Percentiles rank a stretch among this genome's conserved stretches.
Conservation (phyloP, 2,797 vertebrate species). For the Lutjanus campechanus region DNA sequence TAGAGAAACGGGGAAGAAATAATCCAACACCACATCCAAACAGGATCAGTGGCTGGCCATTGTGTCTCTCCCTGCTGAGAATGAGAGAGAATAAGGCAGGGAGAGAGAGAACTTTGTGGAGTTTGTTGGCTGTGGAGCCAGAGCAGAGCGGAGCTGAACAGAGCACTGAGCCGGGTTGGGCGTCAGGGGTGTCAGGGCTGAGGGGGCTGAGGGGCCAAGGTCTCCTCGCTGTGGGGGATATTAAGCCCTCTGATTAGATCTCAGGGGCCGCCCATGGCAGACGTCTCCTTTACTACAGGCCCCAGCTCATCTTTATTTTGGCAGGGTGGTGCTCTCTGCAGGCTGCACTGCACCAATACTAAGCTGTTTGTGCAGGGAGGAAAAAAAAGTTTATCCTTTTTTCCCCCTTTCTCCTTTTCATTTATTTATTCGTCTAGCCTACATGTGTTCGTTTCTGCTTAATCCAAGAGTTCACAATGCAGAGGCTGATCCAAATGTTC, state of each 20-base stretch:
- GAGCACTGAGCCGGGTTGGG: constrained; percentile 79
- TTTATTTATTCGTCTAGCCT: constrained; percentile 79
- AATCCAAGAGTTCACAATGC: constrained; percentile 70
- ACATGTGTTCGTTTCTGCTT: constrained; percentile 63
- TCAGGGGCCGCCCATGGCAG: constrained; percentile 85
- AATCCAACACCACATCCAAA: constrained; percentile 81
- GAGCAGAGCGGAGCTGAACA: constrained; percentile 71
- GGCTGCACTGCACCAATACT: constrained; percentile 85
- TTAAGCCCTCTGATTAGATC: constrained; percentile 88
- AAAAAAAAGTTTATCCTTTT: constrained; percentile 71
- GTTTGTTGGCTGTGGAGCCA: constrained; percentile 79
- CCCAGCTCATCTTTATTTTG: constrained; percentile 87
- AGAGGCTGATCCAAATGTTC: constrained; percentile 58
- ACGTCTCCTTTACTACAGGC: constrained; percentile 84
- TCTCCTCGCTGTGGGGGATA: constrained; percentile 87
- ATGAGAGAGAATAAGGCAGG: constrained; percentile 45
- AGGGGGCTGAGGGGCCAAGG: constrained; percentile 84
- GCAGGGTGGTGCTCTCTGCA: constrained; percentile 86
- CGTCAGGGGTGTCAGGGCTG: constrained; percentile 82
- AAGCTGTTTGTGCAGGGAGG: constrained; percentile 81
- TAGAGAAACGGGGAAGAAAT: constrained; percentile 69
- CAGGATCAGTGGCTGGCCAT: constrained; percentile 79
- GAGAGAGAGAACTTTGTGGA: constrained; percentile 78
- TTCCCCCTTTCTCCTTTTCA: constrained; percentile 64
- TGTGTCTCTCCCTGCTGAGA: constrained; percentile 79